These are phyloP conservation scores for Sebastes reedi DNA, from an alignment of 2,797 vertebrate species.

Conservation along the genomic window DNA sequence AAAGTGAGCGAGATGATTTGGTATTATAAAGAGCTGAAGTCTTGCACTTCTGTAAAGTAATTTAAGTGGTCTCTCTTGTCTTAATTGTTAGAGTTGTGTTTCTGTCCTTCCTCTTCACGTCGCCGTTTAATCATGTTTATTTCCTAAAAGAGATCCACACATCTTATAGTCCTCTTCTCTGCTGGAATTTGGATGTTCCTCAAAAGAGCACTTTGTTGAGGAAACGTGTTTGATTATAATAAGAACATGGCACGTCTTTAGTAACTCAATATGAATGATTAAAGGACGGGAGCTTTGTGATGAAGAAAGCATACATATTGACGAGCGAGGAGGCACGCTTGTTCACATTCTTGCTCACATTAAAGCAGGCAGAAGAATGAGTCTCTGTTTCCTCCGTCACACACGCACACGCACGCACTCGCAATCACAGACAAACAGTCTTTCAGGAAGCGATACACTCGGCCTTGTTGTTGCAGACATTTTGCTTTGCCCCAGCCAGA, in stretches of 20 bases:
- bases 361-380: conserved; percentile 58
- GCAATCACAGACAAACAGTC: conserved; percentile 53
- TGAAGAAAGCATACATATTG: conserved; percentile 65
- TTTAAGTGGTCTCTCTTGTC: conserved; percentile 70
- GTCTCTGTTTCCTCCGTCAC: conserved; percentile 27
- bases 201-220: conserved; percentile 70
- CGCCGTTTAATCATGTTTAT: conserved; percentile 74
- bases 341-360: conserved; percentile 30
- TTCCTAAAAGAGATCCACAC: conserved; percentile 58
- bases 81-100: conserved; percentile 73
- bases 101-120: conserved; percentile 64
- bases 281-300: conserved; percentile 67
- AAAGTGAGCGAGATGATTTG: conserved; percentile 40
- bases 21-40: conserved; percentile 51
- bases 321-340: conserved; percentile 12
- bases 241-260: conserved; percentile 68
- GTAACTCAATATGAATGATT: conserved; percentile 70
- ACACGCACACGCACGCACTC: conserved; percentile 4
- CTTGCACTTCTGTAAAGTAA: conserved; percentile 64
- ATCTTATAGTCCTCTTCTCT: conserved; percentile 49
- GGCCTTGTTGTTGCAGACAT: conserved; percentile 62
- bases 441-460: conserved; percentile 60
- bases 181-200: conserved; percentile 64
- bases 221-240: conserved; percentile 71
- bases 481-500: conserved; percentile 63